Base-by-base conservation (phyloP, 2,888 invertebrate species). In the Pteria penguin region DNA sequence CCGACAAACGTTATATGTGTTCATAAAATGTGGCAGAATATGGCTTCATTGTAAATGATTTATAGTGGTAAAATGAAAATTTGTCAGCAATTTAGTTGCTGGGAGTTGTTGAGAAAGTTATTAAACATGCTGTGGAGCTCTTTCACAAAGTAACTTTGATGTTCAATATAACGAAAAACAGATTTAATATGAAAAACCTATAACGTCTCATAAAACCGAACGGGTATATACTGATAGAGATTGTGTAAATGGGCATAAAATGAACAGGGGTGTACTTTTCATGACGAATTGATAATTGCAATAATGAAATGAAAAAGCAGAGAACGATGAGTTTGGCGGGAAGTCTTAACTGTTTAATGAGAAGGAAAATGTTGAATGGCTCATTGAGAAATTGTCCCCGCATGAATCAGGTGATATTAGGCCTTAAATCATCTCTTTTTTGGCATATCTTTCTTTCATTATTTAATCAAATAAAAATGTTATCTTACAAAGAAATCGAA, bases 51-150 rank as follows among this genome's bases (percentile, higher is more conserved):
- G 76, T 69, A 68, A 52, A 36, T 77, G 76, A 77, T 77, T 77
- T 77, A 77, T 77, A 63, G 60, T 69, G 69, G 68, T 77, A 77
- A 77, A 77, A 73, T 77, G 76, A 77, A 77, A 77, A 77, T 77
- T 77, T 77, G 76, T 77, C 76, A 77, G 76, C 73, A 77, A 77
- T 77, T 77, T 77, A 58, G 76, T 65, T 65, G 72, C 69, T 70
- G 70, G 68, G 73, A 70, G 57, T 24, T 22, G 69, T 73, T 65
- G 45, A 75, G 62, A 70, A 75, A 60, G 61, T 27, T 69, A 75
- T 75, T 58, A 68, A 36, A 26, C 75, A 60, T 32, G 75, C 75
- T 75, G 75, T 18, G 75, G 63, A 18, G 22, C 36, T 52, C 60
- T 61, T 60, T 67, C 61, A 54, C 26, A 45, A 26, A 24, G 32